These are phyloP conservation scores for Tipula helvola DNA, from an alignment of 2,888 invertebrate species.

Conservation along the genomic window DNA sequence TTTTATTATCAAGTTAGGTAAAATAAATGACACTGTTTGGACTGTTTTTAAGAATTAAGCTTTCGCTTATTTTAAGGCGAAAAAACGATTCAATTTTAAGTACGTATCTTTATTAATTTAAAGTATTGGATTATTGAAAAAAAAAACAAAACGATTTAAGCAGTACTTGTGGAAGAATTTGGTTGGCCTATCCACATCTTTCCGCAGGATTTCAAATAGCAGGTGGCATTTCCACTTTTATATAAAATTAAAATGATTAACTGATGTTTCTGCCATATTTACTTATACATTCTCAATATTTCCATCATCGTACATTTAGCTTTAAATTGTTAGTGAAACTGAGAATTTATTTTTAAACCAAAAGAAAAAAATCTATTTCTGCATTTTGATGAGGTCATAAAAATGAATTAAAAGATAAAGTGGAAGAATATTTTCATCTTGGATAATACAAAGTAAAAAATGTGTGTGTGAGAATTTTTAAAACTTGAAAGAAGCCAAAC, in stretches of 20 bases:
- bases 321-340: background rate
- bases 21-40: background rate
- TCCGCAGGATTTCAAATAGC: no score
- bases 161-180: no score
- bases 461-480: background rate
- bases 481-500: background rate
- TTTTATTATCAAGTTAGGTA: background rate
- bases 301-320: background rate
- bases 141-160: no score
- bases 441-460: background rate
- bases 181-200: no score
- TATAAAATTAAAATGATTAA: background rate
- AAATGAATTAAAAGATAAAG: background rate
- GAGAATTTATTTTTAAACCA: background rate
- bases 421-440: background rate
- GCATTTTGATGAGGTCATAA: background rate
- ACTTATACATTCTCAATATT: background rate
- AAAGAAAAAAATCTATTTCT: background rate
- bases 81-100: no score
- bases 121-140: no score
- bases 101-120: no score
- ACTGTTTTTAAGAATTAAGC: background rate
- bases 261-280: no score
- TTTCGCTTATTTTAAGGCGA: no score
- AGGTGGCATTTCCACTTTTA: no score